Evolutionary conservation across 2,888 invertebrate genomes (phyloP).

Genomic region (Eretmocerus hayati): DNA sequence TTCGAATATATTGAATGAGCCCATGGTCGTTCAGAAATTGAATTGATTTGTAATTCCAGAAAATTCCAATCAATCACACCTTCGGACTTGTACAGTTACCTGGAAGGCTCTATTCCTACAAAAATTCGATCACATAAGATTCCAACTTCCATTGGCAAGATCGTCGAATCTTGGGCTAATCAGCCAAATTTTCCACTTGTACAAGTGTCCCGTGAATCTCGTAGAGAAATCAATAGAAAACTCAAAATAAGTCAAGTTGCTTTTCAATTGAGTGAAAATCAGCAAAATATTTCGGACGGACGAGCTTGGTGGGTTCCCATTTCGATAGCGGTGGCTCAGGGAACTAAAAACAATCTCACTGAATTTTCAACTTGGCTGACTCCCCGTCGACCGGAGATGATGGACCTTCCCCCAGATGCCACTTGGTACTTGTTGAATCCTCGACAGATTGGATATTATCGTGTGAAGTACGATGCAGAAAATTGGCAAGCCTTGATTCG

Average conservation of each 20-base stretch:
- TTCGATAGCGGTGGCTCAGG: no score
- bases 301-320: slow-evolving; percentile 20
- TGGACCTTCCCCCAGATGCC: neutral
- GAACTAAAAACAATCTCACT: no score
- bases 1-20: no score
- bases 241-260: no score
- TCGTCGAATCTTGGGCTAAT: slow-evolving; percentile 68
- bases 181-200: slow-evolving; percentile 66
- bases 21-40: no score
- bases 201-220: neutral
- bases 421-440: slow-evolving; percentile 14
- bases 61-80: slow-evolving; percentile 9
- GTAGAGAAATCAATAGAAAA: no score
- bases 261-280: no score
- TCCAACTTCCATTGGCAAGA: slow-evolving; percentile 37
- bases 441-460: slow-evolving; percentile 11
- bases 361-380: neutral
- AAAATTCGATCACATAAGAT: neutral
- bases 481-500: slow-evolving; percentile 65
- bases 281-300: no score
- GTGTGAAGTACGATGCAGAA: slow-evolving; percentile 57
- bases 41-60: no score
- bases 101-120: neutral
- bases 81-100: slow-evolving; percentile 8
- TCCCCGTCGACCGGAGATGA: neutral